Conservation (phyloP, 2,113 vertebrate species). For the Thermophis baileyi region DNA sequence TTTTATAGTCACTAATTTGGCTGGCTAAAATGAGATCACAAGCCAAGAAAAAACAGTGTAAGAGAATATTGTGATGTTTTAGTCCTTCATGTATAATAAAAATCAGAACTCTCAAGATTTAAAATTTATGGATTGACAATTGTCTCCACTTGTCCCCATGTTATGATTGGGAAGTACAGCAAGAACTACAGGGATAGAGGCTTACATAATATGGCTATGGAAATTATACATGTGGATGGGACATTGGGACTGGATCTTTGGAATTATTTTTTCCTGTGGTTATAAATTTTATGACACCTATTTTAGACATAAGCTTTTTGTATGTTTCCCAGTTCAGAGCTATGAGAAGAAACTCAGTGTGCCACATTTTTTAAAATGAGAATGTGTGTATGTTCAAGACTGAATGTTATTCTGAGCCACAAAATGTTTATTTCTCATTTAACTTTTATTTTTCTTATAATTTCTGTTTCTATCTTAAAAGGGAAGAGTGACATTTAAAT, state of each 20-base stretch:
- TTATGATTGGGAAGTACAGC: not conserved
- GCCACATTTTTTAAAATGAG: not conserved
- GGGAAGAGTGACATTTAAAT: not conserved
- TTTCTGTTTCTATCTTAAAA: not conserved
- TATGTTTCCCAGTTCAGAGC: not conserved
- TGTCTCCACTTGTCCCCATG: not conserved
- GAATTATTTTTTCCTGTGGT: not conserved
- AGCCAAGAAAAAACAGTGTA: not conserved
- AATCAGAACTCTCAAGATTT: not conserved
- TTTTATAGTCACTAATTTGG: constrained; percentile 12
- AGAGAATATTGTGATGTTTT: accelerated
- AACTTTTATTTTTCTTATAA: not conserved
- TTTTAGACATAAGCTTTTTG: not conserved
- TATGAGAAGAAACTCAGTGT: not conserved
- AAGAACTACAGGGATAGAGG: not conserved
- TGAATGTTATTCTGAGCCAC: not conserved
- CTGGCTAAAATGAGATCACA: not conserved
- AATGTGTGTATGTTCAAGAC: not conserved
- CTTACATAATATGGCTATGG: not conserved
- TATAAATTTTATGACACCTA: not conserved
- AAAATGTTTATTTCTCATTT: not conserved
- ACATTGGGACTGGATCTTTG: not conserved
- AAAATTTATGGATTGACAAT: constrained; percentile 11
- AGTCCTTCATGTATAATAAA: not conserved
- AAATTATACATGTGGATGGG: not conserved